Conservation (phyloP, 2,113 vertebrate genomes). For the Egretta garzetta region DNA sequence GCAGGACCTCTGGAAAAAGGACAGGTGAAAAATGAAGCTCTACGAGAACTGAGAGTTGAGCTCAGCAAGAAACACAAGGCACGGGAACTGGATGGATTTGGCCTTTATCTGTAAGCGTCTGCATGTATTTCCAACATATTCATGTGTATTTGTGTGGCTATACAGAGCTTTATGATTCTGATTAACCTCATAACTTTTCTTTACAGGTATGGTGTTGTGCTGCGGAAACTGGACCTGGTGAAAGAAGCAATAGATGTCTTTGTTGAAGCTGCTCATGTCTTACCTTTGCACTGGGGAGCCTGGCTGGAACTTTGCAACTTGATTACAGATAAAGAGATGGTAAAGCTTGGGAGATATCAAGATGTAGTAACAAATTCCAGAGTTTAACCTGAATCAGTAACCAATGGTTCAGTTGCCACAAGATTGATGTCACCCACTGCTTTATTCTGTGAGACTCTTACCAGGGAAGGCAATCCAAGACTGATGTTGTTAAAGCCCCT, state of each 20-base stretch:
- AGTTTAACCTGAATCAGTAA: background rate
- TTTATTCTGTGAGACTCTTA: background rate
- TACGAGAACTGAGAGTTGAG: constrained; percentile 92
- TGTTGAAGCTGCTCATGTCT: constrained; percentile 90
- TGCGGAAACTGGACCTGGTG: constrained; percentile 93
- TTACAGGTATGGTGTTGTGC: constrained; percentile 91
- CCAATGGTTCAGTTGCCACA: background rate
- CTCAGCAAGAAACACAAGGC: constrained; percentile 95
- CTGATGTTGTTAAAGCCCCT: background rate
- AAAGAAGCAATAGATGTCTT: constrained; percentile 97
- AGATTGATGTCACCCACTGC: background rate
- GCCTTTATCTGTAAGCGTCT: constrained; percentile 89
- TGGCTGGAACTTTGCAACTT: constrained; percentile 98
- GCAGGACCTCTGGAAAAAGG: constrained; percentile 96
- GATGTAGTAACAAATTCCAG: background rate
- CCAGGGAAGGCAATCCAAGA: background rate
- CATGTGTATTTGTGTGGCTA: background rate
- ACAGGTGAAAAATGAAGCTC: constrained; percentile 95
- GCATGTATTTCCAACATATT: background rate
- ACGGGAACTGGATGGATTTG: constrained; percentile 93
- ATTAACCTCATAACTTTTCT: background rate
- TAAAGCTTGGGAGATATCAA: constrained; percentile 60
- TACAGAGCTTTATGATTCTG: background rate
- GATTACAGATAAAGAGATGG: constrained; percentile 98
- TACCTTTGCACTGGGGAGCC: constrained; percentile 96